Evolutionary conservation across 2,888 invertebrate genomes (phyloP), one percentile per base, ranked within the genome.

Genomic region (Oscheius myriophilus): DNA sequence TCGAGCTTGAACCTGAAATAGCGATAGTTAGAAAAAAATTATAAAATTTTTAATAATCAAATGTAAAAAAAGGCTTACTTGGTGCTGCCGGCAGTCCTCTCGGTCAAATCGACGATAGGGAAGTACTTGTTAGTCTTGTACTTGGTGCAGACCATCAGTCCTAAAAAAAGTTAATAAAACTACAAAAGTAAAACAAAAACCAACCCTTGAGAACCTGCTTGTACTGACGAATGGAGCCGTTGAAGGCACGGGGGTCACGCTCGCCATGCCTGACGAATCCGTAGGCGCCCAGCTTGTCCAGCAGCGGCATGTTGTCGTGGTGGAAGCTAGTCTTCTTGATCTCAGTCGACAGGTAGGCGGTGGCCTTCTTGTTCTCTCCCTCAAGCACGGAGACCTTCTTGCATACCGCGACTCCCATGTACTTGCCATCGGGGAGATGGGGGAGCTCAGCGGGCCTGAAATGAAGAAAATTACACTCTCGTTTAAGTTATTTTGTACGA

Each of bases 271-370:
- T 33, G 4, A 33, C 33, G 33, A 33, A 33, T 6, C 9, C 33
- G 33, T 33, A 33, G 33, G 4, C 3, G 9, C 33, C 33, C 33
- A 65, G 16, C 46, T 65, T 65, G 3, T 65, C 54, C 11, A 23
- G n/a, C 16, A 65, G 54, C 9, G 18, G n/a, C 55, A 54, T 41
- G 43, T 33, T 18, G 43, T 41, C 57, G n/a, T n/a, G 6, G 39
- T 65, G 65, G 55, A 65, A 21, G 33, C 16, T 23, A 1, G 54
- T 26, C 55, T 65, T 65, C 43, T 65, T 65, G 14, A 65, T 25
- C 21, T 65, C 65, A 9, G 46, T 46, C 1, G 55, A 26, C 21
- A 55, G 21, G 21, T 55, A 65, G 55, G 45, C 65, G 7, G 65
- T 55, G 12, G 54, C 25, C 55, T 65, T 53, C 55, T 54, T 55